phyloP scores from a whole-genome alignment of 2,888 invertebrate species.

The Suillia variegata region DNA sequence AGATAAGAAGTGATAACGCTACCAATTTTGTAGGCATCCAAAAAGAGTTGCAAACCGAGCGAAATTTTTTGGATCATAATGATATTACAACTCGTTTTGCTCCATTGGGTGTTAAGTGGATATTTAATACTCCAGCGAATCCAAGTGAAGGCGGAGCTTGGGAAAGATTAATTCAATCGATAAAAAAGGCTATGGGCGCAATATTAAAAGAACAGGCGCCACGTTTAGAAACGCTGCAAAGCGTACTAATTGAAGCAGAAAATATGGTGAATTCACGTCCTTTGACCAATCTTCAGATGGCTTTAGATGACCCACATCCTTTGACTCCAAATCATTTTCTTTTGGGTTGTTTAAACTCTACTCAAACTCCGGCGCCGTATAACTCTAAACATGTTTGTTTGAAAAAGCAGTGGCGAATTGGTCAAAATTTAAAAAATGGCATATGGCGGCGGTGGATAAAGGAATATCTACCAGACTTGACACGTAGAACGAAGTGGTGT shows the following conservation, averaged over 20 bases:
- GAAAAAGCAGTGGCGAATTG: too few species aligned
- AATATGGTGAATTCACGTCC: constrained; percentile 27
- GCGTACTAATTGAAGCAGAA: constrained; percentile 18
- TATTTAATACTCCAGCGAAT: constrained; percentile 24
- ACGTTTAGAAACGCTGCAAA: constrained; percentile 16
- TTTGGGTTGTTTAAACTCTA: constrained; percentile 10
- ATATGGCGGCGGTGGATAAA: too few species aligned
- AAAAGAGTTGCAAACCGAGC: constrained; percentile 10
- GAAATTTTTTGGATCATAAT: constrained; percentile 13
- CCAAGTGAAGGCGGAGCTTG: constrained; percentile 33
- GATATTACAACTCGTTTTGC: neutral
- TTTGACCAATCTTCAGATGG: too few species aligned
- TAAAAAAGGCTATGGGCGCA: too few species aligned
- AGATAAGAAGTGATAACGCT: constrained; percentile 26
- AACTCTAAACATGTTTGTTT: constrained; percentile 4
- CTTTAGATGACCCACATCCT: constrained; percentile 20
- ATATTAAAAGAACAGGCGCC: constrained; percentile 22
- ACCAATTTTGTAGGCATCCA: constrained; percentile 26
- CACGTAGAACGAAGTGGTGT: too few species aligned
- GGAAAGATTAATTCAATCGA: constrained; percentile 28
- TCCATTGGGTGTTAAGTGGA: constrained; percentile 18
- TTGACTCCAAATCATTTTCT: constrained; percentile 23
- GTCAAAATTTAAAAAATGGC: too few species aligned
- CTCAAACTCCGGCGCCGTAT: constrained; percentile 15
- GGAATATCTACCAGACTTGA: too few species aligned